These are phyloP conservation scores for Eublepharis macularius DNA, from an alignment of 2,113 vertebrate genomes.

Conservation along the genomic window DNA sequence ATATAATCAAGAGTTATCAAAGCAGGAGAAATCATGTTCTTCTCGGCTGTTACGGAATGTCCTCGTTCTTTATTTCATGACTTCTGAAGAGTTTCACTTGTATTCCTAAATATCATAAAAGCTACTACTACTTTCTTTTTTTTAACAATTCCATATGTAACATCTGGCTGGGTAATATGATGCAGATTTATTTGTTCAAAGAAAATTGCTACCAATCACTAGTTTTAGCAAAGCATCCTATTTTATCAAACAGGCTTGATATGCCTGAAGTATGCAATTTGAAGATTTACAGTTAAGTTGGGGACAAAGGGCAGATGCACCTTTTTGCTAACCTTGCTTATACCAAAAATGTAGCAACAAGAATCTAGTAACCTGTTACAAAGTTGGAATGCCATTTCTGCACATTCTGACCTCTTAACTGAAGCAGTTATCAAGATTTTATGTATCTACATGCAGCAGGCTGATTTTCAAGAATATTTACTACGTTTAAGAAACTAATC, in stretches of 20 bases:
- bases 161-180: not conserved
- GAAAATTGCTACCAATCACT: not conserved
- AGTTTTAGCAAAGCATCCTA: not conserved
- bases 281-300: not conserved
- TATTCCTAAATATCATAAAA: not conserved
- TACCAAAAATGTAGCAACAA: not conserved
- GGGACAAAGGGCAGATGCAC: not conserved
- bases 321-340: not conserved
- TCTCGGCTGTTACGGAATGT: not conserved
- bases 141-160: not conserved
- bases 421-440: not conserved
- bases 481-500: not conserved
- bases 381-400: not conserved
- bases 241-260: not conserved
- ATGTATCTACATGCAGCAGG: not conserved
- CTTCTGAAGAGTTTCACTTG: not conserved
- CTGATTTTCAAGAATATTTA: not conserved
- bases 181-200: not conserved
- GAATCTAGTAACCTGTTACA: not conserved
- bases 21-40: not conserved
- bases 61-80: not conserved
- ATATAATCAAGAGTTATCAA: not conserved
- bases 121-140: not conserved
- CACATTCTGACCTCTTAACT: not conserved
- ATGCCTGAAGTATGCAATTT: not conserved